Percentiles rank a stretch among this genome's conserved stretches.
These are phyloP conservation scores for Myotis davidii DNA, from an alignment of 2,113 vertebrate genomes.

Conservation along the genomic window DNA sequence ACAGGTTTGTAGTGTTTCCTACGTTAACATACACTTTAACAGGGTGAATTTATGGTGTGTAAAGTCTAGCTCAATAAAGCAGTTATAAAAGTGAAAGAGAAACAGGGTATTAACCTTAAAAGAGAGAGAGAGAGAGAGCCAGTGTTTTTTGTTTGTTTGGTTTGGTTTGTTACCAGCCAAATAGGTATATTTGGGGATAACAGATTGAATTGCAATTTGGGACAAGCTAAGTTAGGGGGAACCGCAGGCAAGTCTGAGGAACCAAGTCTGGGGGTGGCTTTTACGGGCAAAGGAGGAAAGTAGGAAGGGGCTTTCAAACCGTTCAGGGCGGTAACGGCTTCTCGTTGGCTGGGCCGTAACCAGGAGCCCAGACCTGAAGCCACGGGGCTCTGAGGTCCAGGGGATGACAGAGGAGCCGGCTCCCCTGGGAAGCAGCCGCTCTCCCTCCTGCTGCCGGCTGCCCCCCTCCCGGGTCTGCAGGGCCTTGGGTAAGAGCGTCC, in stretches of 20 bases:
- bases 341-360: not conserved
- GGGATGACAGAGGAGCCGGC: no score
- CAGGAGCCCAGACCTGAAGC: not conserved
- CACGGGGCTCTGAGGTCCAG: no score
- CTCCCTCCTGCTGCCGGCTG: not conserved
- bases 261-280: not conserved
- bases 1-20: no score
- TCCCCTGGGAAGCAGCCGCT: no score
- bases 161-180: not conserved
- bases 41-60: not conserved
- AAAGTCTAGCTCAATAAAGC: constrained; percentile 23
- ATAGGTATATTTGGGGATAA: not conserved
- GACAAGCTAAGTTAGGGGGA: not conserved
- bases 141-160: not conserved
- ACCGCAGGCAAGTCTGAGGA: not conserved
- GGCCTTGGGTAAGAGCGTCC: not conserved
- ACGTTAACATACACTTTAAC: not conserved
- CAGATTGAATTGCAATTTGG: not conserved
- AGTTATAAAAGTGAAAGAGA: not conserved
- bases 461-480: not conserved
- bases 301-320: not conserved
- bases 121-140: not conserved
- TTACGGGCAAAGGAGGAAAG: not conserved
- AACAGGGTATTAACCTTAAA: not conserved
- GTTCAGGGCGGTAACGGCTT: not conserved